Evolutionary conservation across 2,888 invertebrate genomes (phyloP).

Genomic region (Lordiphosa fenestrarum): DNA sequence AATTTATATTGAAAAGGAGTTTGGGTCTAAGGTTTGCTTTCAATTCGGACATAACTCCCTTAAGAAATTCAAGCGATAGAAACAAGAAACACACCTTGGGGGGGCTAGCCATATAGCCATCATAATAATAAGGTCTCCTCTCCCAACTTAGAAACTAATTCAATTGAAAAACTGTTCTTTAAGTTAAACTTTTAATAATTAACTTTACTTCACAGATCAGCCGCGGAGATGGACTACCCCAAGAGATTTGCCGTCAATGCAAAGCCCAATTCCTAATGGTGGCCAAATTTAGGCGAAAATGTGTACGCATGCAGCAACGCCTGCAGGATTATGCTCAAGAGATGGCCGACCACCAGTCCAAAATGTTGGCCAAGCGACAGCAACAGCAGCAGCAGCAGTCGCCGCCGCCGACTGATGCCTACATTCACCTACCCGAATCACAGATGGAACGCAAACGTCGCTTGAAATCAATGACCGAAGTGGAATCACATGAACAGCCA

Average conservation of each 20-base stretch:
- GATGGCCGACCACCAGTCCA: conserved; percentile 39
- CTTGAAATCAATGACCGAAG: conserved; percentile 20
- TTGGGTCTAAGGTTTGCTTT: no score
- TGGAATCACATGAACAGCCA: not conserved
- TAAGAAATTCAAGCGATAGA: no score
- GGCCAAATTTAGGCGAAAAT: conserved; percentile 75
- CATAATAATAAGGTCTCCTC: no score
- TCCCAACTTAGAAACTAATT: no score
- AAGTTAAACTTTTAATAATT: no score
- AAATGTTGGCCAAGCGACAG: conserved; percentile 33
- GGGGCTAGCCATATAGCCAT: no score
- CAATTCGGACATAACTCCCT: no score
- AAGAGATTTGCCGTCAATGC: conserved; percentile 76
- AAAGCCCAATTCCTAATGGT: conserved; percentile 75
- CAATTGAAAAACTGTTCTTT: no score
- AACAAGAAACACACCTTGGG: no score
- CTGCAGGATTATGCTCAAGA: conserved; percentile 46
- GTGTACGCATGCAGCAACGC: conserved; percentile 70
- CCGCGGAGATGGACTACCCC: conserved; percentile 73
- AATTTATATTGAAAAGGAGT: no score
- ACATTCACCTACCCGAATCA: conserved; percentile 19
- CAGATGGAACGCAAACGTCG: conserved; percentile 49
- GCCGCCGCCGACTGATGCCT: conserved; percentile 2
- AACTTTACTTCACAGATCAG: conserved; percentile 57
- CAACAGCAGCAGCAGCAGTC: conserved; percentile 3